Percentiles rank a stretch among this genome's conserved stretches.
phyloP scores from a whole-genome alignment of 2,797 vertebrate genomes.

The Mycteria americana region DNA sequence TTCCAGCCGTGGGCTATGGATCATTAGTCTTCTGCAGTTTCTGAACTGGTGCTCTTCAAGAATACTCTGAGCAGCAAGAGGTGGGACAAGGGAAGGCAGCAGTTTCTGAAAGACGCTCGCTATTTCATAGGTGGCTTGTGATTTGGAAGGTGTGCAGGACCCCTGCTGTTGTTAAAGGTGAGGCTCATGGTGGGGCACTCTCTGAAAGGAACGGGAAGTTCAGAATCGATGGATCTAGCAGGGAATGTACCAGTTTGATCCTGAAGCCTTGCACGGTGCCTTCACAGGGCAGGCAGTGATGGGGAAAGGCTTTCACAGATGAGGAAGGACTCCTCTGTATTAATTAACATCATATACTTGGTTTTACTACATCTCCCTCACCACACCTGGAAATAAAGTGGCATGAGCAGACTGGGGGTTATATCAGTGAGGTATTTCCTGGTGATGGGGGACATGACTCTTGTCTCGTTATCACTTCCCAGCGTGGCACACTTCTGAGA shows the following conservation, averaged over 20 bases:
- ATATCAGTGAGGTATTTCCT: background rate
- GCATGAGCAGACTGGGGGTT: background rate
- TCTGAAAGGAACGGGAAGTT: background rate
- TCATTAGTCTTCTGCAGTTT: background rate
- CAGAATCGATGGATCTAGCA: background rate
- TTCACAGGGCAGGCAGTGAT: background rate
- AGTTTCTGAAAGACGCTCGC: background rate
- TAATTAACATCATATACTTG: background rate
- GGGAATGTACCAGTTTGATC: background rate
- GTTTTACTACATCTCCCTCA: background rate
- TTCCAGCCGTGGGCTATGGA: background rate
- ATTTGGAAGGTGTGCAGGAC: background rate
- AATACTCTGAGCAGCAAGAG: background rate
- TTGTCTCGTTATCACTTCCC: background rate
- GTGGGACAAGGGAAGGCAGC: background rate
- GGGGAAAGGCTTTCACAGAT: background rate
- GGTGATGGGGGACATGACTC: fast-evolving
- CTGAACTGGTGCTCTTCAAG: background rate
- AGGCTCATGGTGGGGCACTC: background rate
- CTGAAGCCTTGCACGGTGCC: background rate
- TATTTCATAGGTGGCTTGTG: background rate
- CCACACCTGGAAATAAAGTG: background rate
- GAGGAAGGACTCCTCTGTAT: background rate
- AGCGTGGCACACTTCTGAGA: background rate
- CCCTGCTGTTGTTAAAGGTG: background rate